Percentiles rank a stretch among this genome's conserved stretches.
Evolutionary conservation across 1,140 invertebrate genomes (phyloP).

Genomic region (Ctenoplectra terminalis): DNA sequence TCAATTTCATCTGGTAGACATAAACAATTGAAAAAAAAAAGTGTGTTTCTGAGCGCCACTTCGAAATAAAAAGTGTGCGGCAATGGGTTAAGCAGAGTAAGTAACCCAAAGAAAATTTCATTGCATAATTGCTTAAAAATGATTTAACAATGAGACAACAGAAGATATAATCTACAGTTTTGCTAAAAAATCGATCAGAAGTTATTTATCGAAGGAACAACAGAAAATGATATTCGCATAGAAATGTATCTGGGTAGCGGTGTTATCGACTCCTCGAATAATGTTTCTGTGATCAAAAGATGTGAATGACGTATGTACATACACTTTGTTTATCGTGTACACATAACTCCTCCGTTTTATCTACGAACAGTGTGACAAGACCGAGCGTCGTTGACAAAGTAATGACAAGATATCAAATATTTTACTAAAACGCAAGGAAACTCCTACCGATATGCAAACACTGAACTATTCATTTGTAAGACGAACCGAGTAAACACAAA

Average conservation of each 20-base stretch:
- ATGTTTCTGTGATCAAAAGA: constrained; percentile 49
- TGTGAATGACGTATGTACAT: constrained; percentile 46
- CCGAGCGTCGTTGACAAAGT: constrained; percentile 25
- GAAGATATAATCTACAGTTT: no score
- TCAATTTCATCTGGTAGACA: no score
- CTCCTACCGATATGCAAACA: background rate
- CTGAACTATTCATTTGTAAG: background rate
- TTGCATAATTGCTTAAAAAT: background rate
- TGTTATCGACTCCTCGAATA: constrained; percentile 14
- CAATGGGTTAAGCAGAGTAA: no score
- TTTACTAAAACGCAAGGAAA: constrained; percentile 30
- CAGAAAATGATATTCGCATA: background rate
- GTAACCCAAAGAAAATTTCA: no score
- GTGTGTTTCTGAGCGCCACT: no score
- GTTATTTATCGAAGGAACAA: background rate
- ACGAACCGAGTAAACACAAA: background rate
- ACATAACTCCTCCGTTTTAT: constrained; percentile 33
- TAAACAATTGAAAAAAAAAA: no score
- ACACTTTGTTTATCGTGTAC: constrained; percentile 51
- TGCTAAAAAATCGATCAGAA: no score
- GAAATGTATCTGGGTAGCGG: background rate
- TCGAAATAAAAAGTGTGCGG: no score
- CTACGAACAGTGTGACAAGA: constrained; percentile 7
- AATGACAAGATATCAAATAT: constrained; percentile 50
- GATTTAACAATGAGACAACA: background rate